Base-by-base conservation (phyloP, 2,797 vertebrate species). In the Typhlichthys eigenmanni region DNA sequence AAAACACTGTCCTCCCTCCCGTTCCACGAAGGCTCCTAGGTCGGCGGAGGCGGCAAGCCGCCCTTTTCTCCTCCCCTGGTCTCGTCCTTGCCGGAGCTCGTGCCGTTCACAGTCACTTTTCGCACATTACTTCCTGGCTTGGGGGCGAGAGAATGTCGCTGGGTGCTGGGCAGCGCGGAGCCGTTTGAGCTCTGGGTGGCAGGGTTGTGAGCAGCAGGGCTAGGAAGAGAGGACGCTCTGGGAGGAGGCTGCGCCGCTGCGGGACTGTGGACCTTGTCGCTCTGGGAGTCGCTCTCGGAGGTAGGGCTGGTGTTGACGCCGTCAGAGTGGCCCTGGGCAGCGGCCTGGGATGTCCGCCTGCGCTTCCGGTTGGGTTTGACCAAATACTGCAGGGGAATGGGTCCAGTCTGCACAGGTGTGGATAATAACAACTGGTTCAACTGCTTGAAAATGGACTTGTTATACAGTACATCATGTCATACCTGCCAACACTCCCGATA, bases 221-320 rank as follows among this genome's bases (percentile, higher is more conserved):
- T 87, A 67, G 91, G 75, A 56, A 91, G 85, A 1, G 90, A 81
- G 3, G 85, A 88, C 3, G 95, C 91, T 69, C 94, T 93, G 69
- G 95, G 91, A 38, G 69, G 93, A 38, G 69, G 93, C 88, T 66
- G 94, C 85, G 76, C 80, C 4, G 93, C 89, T 1, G 92, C 88
- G 0, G 96, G 96, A 81, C 96, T 98, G 88, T 92, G 93, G 58
- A 95, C 94, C 80, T 98, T 98, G 89, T 99, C 97, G 56, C 97
- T 98, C 80, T 93, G 92, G 0, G 96, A 98, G 76, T 99, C 96
- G 72, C 96, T 96, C 91, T 98, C 96, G 0, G 95, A 92, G 4
- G 94, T 92, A 0, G 94, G 94, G 54, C 94, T 95, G 66, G 94
- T 94, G 82, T 94, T 94, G 77, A 94, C 91, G 60, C 91, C 91